phyloP scores from a whole-genome alignment of 37 sponge, comb jelly and placozoan species.

The Oopsacas minuta region DNA sequence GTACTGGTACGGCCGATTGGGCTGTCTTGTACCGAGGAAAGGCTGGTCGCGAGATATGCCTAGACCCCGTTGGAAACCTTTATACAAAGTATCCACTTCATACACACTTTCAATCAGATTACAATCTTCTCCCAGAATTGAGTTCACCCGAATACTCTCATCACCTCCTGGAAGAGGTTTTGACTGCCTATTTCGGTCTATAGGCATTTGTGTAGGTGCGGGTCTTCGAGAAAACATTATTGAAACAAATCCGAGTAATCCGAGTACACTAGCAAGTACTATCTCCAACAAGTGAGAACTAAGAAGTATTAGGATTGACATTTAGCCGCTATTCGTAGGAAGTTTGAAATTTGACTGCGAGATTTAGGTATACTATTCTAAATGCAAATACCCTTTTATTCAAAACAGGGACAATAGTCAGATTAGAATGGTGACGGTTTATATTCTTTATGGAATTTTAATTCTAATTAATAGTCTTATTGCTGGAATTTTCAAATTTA shows the following conservation, averaged over 20 bases:
- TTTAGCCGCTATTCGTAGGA: too few species aligned
- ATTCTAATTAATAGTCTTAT: too few species aligned
- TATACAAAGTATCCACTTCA: conserved; percentile 58
- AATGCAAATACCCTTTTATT: too few species aligned
- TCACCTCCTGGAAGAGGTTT: conserved; percentile 15
- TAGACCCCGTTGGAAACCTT: conserved; percentile 56
- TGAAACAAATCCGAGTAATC: background rate
- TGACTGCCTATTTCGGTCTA: background rate
- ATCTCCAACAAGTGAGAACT: background rate
- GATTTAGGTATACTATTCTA: too few species aligned
- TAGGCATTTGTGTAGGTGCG: background rate
- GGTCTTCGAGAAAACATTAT: background rate
- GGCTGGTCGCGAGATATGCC: conserved; percentile 35
- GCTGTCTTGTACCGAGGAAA: background rate
- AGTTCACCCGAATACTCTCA: background rate
- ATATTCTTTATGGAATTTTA: too few species aligned
- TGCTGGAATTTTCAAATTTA: too few species aligned
- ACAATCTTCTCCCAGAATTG: background rate
- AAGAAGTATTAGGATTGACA: background rate
- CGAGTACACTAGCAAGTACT: background rate
- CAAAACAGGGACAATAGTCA: too few species aligned
- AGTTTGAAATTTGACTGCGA: too few species aligned
- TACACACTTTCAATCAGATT: background rate
- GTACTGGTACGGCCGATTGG: background rate
- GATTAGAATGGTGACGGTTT: too few species aligned